Conservation (phyloP, 2,888 invertebrate species). For the Tachystola acroxantha region DNA sequence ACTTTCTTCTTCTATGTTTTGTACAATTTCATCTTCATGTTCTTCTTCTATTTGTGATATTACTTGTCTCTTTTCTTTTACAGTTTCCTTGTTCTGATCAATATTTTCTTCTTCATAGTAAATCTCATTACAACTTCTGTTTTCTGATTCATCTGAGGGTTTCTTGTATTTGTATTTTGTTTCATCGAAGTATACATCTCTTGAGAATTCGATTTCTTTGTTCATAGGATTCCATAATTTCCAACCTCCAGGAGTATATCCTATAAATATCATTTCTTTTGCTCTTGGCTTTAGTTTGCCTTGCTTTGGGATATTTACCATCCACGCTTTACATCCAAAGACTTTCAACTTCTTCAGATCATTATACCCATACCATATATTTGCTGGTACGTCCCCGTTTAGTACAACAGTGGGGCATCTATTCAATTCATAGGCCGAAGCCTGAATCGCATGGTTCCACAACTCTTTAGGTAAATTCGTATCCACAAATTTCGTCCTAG, state of each 20-base stretch:
- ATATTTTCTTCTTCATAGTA: constrained; percentile 2
- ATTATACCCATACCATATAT: constrained; percentile 2
- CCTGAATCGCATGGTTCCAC: constrained; percentile 16
- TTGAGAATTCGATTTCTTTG: constrained; percentile 3
- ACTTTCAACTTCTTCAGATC: constrained; percentile 6
- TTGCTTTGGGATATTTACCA: constrained; percentile 7
- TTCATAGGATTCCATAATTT: constrained; percentile 12
- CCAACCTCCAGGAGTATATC: constrained; percentile 11
- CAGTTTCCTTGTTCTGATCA: constrained; percentile 1
- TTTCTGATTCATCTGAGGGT: no score
- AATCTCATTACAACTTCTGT: not conserved
- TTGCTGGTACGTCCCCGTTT: constrained; percentile 6
- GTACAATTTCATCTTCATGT: constrained; percentile 1
- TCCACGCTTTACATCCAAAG: constrained; percentile 15
- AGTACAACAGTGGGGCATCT: constrained; percentile 14
- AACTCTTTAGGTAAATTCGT: constrained; percentile 12
- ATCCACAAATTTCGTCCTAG: constrained; percentile 12
- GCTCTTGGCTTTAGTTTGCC: constrained; percentile 12
- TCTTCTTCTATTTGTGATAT: constrained; percentile 1
- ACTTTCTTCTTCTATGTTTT: constrained; percentile 1
- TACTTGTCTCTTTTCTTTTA: constrained; percentile 3
- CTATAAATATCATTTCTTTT: constrained; percentile 12
- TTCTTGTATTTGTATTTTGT: constrained; percentile 5
- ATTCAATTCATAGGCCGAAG: constrained; percentile 15
- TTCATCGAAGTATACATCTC: constrained; percentile 11